Evolutionary conservation across 2,113 vertebrate species (phyloP), one percentile per base, ranked within the genome.

Genomic region (Salvelinus sp.): DNA sequence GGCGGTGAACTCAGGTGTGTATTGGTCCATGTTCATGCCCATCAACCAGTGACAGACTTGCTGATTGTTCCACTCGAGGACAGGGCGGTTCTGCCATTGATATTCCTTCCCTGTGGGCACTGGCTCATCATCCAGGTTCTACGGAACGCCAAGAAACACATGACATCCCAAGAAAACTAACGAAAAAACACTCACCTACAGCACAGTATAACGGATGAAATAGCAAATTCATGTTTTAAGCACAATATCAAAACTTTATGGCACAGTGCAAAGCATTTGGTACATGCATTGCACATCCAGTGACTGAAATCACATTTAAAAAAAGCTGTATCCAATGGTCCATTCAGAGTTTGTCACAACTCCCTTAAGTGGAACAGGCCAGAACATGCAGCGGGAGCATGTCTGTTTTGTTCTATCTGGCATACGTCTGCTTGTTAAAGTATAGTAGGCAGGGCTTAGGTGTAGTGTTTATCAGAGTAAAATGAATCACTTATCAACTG

Each of bases 21-120:
- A 95, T 76, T 96, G 96, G 85, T 97, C 96, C 94, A 97, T 93
- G 76, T 96, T 96, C 93, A 95, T 94, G 81, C 95, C 95, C 92
- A 94, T 95, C 82, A 95, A 73, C 94, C 94, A 96, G 81, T 96
- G 96, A 83, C 94, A 96, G 30, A 96, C 95, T 89, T 96, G 94
- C 80, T 96, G 95, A 69, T 91, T 92, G 79, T 93, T 96, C 96
- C 96, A 96, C 47, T 97, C 94, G 70, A 92, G 92, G 75, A 96
- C 91, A 14, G 94, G 92, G 68, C 96, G 92, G 81, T 89, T 96
- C 82, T 95, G 95, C 96, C 97, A 96, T 25, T 96, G 96, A 82
- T 96, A 95, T 69, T 95, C 95, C 87, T 95, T 95, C 63, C 94
- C 95, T 50, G 89, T 84, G 72, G 92, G 73, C 38, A 88, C 72